Percentiles rank a stretch among this genome's conserved stretches.
These are phyloP conservation scores for Chelonus formosanus DNA, from an alignment of 2,888 invertebrate genomes.

Conservation along the genomic window DNA sequence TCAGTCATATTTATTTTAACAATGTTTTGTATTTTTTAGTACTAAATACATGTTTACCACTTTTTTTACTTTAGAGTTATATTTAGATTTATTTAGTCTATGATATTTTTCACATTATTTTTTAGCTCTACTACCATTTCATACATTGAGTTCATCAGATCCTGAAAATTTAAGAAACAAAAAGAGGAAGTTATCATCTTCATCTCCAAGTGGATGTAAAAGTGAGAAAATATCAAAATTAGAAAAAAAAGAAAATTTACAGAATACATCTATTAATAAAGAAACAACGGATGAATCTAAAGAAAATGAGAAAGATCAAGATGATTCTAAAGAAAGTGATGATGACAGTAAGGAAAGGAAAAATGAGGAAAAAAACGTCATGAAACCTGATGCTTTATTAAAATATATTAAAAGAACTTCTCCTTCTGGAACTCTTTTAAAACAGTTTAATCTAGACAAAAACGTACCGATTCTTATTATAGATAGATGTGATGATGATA, in stretches of 20 bases:
- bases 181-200: conserved; percentile 55
- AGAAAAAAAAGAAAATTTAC: conserved; percentile 47
- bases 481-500: conserved; percentile 42
- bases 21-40: too few species aligned
- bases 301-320: conserved; percentile 17
- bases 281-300: conserved; percentile 26
- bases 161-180: conserved; percentile 47
- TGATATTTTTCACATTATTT: conserved; percentile 16
- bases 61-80: not conserved
- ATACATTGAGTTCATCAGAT: conserved; percentile 47
- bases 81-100: not conserved
- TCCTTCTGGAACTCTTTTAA: too few species aligned
- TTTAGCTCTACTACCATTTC: conserved; percentile 56
- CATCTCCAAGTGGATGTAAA: conserved; percentile 46
- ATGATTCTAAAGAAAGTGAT: conserved; percentile 23
- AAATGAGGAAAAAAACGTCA: conserved; percentile 38
- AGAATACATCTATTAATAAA: conserved; percentile 1
- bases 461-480: conserved; percentile 46
- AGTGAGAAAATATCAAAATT: conserved; percentile 53
- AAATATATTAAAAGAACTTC: conserved; percentile 39
- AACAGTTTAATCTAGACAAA: too few species aligned
- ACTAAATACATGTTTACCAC: not conserved
- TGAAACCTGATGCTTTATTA: conserved; percentile 38
- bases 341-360: conserved; percentile 31
- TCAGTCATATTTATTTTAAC: conserved; percentile 2